Base-by-base conservation (phyloP, 1,140 invertebrate species). In the Drosophila pallidifrons region DNA sequence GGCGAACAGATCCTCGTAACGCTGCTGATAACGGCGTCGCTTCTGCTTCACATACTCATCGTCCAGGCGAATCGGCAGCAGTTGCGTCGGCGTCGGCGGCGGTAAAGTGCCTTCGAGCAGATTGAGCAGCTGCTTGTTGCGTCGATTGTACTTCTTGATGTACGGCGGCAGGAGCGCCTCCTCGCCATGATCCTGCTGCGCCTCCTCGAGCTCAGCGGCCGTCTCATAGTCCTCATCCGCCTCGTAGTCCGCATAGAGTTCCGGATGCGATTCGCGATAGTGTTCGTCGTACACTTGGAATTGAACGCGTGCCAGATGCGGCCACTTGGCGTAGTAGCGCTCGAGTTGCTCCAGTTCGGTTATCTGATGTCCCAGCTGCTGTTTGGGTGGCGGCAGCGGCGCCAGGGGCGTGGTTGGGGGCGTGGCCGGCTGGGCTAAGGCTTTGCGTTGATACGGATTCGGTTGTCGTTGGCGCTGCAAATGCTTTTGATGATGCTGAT, bases 301-400 rank as follows among this genome's bases (percentile, higher is more conserved):
- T 65, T 92, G 88, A 0, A 92, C 82, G 15, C 82, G 79, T 16
- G 88, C 81, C 52, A 92, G 73, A 73, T 92, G 91, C 10, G 91
- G 91, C 91, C 91, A 92, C 51, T 92, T 92, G 78, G 82, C 88
- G 35, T 91, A 91, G 52, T 91, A 88, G 5, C 82, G 82, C n/a
- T 90, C 80, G n/a, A 92, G 68, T 10, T 91, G 87, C 51, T 92
- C 80, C 51, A 91, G 49, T 5, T 91, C 82, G 25, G 90, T 91
- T 6, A 91, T 91, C 59, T 92, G 91, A 63, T 92, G 91, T 7
- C 82, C 86, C 46, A 90, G 49, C 35, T 77, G 76, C 8, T 51
- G 76, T 2, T 74, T 86, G 8, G 71, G 83, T 2, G 77, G 82
- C 13, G 79, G 82, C 60, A 85, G 13, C 1, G 82, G 82, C 1